Base-by-base conservation (phyloP, 2,113 vertebrate genomes). In the Silurus glanis region DNA sequence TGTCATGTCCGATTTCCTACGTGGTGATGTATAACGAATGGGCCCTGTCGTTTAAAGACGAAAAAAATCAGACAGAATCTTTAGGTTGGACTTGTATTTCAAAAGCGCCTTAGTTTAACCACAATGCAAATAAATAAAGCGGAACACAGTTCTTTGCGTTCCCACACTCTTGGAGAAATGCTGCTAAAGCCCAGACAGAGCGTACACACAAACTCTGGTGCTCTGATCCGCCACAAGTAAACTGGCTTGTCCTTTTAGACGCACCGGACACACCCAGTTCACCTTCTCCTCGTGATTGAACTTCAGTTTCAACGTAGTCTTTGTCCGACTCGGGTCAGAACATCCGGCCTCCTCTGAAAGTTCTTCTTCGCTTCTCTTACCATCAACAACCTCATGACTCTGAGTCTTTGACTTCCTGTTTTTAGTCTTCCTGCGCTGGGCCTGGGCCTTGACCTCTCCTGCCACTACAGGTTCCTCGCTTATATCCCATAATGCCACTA, bases 171-270 rank as follows among this genome's bases (percentile, higher is more conserved):
- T 6, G n/a, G 5, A 28, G 58, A 47, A 3, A 2, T 64, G 5
- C 14, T 23, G 28, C 86, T 93, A 94, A 7, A 92, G 64, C 9
- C 80, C 86, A 72, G 88, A 85, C 89, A 99, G 88, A 0, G 94
- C 91, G 90, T 99, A 99, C 3, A 96, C 86, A 0, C 96, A 95
- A 75, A 98, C 82, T 82, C 83, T 94, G 82, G 90, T 94, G 82
- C 94, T 97, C 89, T 97, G 97, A 92, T 99, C 98, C 80, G 97
- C 97, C n/a, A 99, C 96, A 7, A 99, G 88, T 83, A 98, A 90
- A 87, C 90, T 96, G 53, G 89, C 93, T 49, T 93, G 93, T 66
- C 96, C 96, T 91, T 96, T 97, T 83, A 98, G 92, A 81, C 95
- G 91, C 10, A 92, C 51, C 0, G 92, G 95, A 0, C 95, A 94